Percentiles rank a stretch among this genome's conserved stretches.
These are phyloP conservation scores for Barbus barbus DNA, from an alignment of 2,113 vertebrate genomes.

Conservation along the genomic window DNA sequence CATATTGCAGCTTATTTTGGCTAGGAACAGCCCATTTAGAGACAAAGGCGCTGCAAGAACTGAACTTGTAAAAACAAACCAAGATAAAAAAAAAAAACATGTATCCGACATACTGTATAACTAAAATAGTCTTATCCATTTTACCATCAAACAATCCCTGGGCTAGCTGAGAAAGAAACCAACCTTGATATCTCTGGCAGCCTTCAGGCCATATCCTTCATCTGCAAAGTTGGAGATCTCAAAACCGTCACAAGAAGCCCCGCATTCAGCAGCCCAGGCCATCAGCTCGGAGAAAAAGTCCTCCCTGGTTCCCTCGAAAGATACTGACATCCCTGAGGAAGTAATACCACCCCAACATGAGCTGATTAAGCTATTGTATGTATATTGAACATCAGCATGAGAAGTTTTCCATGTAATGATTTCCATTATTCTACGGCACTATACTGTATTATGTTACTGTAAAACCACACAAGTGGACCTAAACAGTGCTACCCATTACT, in stretches of 20 bases:
- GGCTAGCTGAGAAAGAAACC: slow-evolving; percentile 24
- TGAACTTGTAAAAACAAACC: not conserved
- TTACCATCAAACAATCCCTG: not conserved
- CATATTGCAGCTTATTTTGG: not conserved
- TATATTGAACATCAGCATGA: not conserved
- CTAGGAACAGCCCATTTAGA: not conserved
- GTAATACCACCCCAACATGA: not conserved
- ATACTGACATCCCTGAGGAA: slow-evolving; percentile 84
- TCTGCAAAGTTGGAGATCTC: slow-evolving; percentile 86
- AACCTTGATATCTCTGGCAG: slow-evolving; percentile 94
- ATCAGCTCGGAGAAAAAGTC: slow-evolving; percentile 89
- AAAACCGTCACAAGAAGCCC: slow-evolving; percentile 89
- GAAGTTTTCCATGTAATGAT: not conserved
- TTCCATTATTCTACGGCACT: slow-evolving; percentile 13
- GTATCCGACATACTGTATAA: not conserved
- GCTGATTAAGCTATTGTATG: not conserved
- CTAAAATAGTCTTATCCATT: not conserved
- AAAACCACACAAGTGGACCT: not conserved
- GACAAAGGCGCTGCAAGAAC: not conserved
- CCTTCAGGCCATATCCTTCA: slow-evolving; percentile 91
- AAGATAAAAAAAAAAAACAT: too few relatives aligned
- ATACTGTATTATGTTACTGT: not conserved
- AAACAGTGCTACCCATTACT: not conserved
- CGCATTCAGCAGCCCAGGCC: slow-evolving; percentile 88
- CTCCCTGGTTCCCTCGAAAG: slow-evolving; percentile 92